These are phyloP conservation scores for Coregonus suidteri DNA, from an alignment of 2,797 vertebrate species.

Conservation along the genomic window DNA sequence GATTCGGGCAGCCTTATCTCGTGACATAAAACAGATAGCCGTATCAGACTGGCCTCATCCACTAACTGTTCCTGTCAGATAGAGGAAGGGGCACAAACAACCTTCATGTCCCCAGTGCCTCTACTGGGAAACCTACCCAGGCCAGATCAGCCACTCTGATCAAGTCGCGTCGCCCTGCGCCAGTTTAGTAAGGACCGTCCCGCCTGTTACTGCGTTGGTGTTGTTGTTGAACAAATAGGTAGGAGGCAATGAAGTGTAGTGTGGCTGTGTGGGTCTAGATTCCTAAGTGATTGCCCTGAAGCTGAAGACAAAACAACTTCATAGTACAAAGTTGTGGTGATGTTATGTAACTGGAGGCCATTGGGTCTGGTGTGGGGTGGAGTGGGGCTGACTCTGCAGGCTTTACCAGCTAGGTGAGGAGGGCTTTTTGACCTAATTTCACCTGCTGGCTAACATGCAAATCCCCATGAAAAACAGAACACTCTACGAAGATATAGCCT, in stretches of 20 bases:
- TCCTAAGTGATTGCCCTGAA: conserved; percentile 52
- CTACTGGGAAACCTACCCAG: conserved; percentile 21
- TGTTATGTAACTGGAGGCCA: conserved; percentile 42
- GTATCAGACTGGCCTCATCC: conserved; percentile 71
- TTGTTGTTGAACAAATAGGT: conserved; percentile 51
- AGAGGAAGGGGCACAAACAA: conserved; percentile 70
- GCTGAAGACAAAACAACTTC: conserved; percentile 63
- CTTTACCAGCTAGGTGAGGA: conserved; percentile 36
- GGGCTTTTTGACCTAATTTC: conserved; percentile 49
- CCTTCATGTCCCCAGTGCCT: conserved; percentile 61
- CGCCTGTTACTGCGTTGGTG: conserved; percentile 36
- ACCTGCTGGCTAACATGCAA: conserved; percentile 54
- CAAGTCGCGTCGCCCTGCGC: conserved; percentile 51
- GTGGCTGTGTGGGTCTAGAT: conserved; percentile 42
- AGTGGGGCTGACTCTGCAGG: conserved; percentile 40
- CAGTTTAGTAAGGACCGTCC: conserved; percentile 3
- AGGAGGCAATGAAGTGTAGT: conserved; percentile 21
- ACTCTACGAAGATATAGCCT: conserved; percentile 3
- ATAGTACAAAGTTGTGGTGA: conserved; percentile 35
- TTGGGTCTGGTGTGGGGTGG: conserved; percentile 39
- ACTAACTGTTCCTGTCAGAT: conserved; percentile 70
- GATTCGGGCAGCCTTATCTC: conserved; percentile 82
- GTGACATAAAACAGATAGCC: conserved; percentile 82
- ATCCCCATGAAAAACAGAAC: conserved; percentile 39
- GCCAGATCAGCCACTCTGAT: conserved; percentile 51